Percentiles rank a stretch among this genome's conserved stretches.
Evolutionary conservation across 2,113 vertebrate species (phyloP).

Genomic region (Emydocephalus ijimae): DNA sequence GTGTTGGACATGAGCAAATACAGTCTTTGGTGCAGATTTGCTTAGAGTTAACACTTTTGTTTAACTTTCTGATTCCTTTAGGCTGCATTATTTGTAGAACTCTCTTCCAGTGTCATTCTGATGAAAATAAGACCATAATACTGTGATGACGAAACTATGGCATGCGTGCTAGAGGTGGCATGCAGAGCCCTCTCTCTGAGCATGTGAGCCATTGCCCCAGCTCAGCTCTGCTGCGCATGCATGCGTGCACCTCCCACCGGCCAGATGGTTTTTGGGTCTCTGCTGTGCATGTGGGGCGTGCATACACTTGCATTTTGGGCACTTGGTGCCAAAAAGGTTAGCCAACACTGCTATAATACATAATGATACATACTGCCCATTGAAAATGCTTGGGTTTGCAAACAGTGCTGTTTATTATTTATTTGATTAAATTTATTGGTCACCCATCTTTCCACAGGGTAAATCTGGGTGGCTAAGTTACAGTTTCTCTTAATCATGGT

Average conservation of each 20-base stretch:
- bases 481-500: neutral
- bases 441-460: neutral
- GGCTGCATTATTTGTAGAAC: neutral
- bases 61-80: neutral
- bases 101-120: neutral
- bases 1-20: neutral
- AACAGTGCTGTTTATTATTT: neutral
- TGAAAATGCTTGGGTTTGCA: neutral
- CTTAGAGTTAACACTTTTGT: neutral
- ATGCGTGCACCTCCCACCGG: no score
- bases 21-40: neutral
- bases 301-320: no score
- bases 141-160: no score
- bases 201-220: no score
- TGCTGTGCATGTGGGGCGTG: no score
- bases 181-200: no score
- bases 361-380: neutral
- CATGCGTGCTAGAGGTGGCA: no score
- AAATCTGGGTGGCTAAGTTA: neutral
- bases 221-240: no score
- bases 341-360: neutral
- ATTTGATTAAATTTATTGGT: no score
- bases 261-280: no score
- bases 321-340: no score
- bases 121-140: neutral